A percentile compares a stretch with the other conserved stretches of the same genome.
Conservation (phyloP, 2,113 vertebrate species). For the Hypocryptadius cinnamomeus region DNA sequence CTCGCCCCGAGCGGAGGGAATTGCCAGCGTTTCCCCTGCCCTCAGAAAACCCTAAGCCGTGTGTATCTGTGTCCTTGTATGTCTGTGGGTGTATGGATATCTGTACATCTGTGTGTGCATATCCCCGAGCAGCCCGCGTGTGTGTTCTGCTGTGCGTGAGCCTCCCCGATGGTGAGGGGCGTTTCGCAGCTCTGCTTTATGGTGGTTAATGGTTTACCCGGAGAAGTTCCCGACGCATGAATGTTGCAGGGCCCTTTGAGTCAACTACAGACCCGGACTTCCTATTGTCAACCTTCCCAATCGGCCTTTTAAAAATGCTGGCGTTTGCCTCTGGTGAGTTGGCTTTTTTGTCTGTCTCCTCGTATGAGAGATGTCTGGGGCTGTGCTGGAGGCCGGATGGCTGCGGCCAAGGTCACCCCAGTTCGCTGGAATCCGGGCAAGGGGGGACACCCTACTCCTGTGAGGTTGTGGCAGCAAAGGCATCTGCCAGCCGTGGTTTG, state of each 20-base stretch:
- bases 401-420: neutral
- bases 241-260: neutral
- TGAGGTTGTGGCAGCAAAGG: neutral
- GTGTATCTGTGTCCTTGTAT: rapidly evolving
- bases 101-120: rapidly evolving
- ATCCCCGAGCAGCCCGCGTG: neutral
- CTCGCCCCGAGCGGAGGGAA: neutral
- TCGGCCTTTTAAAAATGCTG: neutral
- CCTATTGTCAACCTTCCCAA: neutral
- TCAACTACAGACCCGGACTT: neutral
- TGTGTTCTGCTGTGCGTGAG: neutral
- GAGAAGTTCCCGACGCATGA: constrained; percentile 1
- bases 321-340: neutral
- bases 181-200: neutral
- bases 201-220: constrained; percentile 46
- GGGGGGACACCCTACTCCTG: neutral
- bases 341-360: neutral
- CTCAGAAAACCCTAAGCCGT: neutral
- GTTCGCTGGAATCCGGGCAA: neutral
- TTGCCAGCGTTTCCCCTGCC: neutral
- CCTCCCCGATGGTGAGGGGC: neutral
- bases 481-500: neutral
- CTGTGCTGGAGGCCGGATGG: neutral
- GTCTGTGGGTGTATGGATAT: rapidly evolving
- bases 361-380: neutral